A percentile compares a stretch with the other conserved stretches of the same genome.
Conservation (phyloP, 2,888 invertebrate species). For the Nomada lathburiana region DNA sequence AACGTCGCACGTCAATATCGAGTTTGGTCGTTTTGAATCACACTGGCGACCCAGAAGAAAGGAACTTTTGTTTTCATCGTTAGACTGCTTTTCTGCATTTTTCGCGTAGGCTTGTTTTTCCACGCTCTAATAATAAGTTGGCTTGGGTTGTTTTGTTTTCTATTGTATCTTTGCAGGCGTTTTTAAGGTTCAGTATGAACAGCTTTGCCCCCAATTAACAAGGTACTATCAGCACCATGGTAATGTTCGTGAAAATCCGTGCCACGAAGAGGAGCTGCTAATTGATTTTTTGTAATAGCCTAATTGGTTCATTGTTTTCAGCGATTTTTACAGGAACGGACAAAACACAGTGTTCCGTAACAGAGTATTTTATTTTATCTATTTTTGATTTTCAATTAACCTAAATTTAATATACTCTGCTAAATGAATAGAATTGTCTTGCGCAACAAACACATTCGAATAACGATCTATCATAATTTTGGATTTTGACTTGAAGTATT, state of each 20-base stretch:
- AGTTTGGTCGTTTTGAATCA: conserved; percentile 13
- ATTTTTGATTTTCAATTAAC: conserved; percentile 18
- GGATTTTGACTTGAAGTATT: conserved; percentile 3
- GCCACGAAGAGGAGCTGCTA: conserved; percentile 42
- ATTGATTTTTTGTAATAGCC: conserved; percentile 30
- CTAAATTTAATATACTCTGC: not conserved
- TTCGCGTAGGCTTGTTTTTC: conserved; percentile 47
- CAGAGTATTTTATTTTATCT: conserved; percentile 29
- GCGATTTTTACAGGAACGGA: conserved; percentile 67
- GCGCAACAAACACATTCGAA: not conserved
- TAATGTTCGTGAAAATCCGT: conserved; percentile 20
- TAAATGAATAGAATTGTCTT: not conserved
- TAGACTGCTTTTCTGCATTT: conserved; percentile 32
- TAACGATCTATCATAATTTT: conserved; percentile 9
- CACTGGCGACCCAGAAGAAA: conserved; percentile 11
- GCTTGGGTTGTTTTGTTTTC: conserved; percentile 37
- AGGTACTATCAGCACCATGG: conserved; percentile 10
- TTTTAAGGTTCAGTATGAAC: conserved; percentile 14
- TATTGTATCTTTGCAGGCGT: conserved; percentile 25
- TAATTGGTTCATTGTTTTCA: conserved; percentile 63
- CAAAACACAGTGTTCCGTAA: conserved; percentile 55
- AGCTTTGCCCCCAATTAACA: conserved; percentile 46
- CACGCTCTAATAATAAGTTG: conserved; percentile 20
- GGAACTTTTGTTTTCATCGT: not conserved
- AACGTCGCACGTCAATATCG: not conserved